Percentiles rank a stretch among this genome's conserved stretches.
These are phyloP conservation scores for Lapara coniferarum DNA, from an alignment of 2,888 invertebrate species.

Conservation along the genomic window DNA sequence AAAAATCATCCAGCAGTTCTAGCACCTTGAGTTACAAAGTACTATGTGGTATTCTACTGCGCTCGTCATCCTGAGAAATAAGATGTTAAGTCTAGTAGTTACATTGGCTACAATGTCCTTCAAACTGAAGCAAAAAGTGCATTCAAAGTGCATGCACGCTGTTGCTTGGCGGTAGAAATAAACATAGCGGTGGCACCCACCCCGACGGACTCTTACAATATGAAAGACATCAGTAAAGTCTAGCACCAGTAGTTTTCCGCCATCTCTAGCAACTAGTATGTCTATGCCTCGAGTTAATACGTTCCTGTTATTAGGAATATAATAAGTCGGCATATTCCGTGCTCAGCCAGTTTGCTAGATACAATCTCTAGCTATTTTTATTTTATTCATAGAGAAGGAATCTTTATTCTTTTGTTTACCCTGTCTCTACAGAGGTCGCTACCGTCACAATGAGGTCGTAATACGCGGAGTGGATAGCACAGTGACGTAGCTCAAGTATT, in stretches of 20 bases:
- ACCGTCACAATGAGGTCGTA: slow-evolving; percentile 24
- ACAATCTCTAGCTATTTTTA: slow-evolving; percentile 79
- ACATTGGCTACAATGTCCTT: too few relatives aligned
- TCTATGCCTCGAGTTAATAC: slow-evolving; percentile 68
- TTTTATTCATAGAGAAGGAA: slow-evolving; percentile 80
- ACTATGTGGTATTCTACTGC: too few relatives aligned
- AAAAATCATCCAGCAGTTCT: too few relatives aligned
- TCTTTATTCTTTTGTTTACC: slow-evolving; percentile 81
- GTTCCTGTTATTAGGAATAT: slow-evolving; percentile 77
- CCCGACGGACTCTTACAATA: too few relatives aligned
- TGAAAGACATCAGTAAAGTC: too few relatives aligned
- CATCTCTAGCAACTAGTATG: slow-evolving; percentile 46
- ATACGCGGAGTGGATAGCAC: slow-evolving; percentile 14
- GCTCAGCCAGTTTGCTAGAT: slow-evolving; percentile 73
- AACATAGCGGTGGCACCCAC: too few relatives aligned
- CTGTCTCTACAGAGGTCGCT: slow-evolving; percentile 22
- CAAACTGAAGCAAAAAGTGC: too few relatives aligned
- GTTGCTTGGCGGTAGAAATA: too few relatives aligned
- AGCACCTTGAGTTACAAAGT: too few relatives aligned
- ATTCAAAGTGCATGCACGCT: too few relatives aligned
- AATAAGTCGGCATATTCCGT: slow-evolving; percentile 78
- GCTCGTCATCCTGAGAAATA: too few relatives aligned
- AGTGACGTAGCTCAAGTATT: slow-evolving; percentile 20
- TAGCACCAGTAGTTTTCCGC: slow-evolving; percentile 23
- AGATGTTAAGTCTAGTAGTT: too few relatives aligned